These are phyloP conservation scores for Frieseomelitta varia DNA, from an alignment of 1,140 invertebrate species.

Conservation along the genomic window DNA sequence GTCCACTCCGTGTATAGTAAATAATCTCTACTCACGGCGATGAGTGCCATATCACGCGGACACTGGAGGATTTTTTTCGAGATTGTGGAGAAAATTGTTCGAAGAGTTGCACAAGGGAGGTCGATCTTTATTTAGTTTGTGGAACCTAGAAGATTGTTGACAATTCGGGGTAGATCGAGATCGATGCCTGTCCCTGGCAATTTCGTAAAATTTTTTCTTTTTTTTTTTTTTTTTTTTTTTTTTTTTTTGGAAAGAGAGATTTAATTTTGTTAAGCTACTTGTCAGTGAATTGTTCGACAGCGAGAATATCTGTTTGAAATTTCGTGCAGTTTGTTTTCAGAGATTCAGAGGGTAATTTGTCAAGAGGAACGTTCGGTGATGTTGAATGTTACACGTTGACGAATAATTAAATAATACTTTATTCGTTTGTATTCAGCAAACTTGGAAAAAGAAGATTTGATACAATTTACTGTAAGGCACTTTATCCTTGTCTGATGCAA, in stretches of 20 bases:
- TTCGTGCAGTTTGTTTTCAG: background rate
- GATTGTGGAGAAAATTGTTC: too few relatives aligned
- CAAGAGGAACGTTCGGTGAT: too few relatives aligned
- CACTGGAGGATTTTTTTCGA: background rate
- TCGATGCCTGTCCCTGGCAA: background rate
- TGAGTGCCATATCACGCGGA: background rate
- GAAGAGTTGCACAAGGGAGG: background rate
- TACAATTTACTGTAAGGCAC: too few relatives aligned
- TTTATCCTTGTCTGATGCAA: too few relatives aligned
- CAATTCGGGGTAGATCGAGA: background rate
- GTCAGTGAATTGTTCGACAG: background rate
- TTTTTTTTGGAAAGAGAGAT: background rate
- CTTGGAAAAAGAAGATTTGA: too few relatives aligned
- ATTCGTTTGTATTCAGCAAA: too few relatives aligned
- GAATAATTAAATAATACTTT: too few relatives aligned
- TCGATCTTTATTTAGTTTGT: background rate
- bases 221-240: background rate
- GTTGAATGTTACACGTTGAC: too few relatives aligned
- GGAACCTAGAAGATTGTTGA: background rate
- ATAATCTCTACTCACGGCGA: slow-evolving; percentile 58
- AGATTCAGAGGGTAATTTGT: background rate
- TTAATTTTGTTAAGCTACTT: background rate
- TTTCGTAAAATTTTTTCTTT: background rate
- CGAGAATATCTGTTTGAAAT: background rate
- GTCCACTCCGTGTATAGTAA: slow-evolving; percentile 62